These are phyloP conservation scores for Choristoneura rosaceana DNA, from an alignment of 2,888 invertebrate genomes.

Conservation along the genomic window DNA sequence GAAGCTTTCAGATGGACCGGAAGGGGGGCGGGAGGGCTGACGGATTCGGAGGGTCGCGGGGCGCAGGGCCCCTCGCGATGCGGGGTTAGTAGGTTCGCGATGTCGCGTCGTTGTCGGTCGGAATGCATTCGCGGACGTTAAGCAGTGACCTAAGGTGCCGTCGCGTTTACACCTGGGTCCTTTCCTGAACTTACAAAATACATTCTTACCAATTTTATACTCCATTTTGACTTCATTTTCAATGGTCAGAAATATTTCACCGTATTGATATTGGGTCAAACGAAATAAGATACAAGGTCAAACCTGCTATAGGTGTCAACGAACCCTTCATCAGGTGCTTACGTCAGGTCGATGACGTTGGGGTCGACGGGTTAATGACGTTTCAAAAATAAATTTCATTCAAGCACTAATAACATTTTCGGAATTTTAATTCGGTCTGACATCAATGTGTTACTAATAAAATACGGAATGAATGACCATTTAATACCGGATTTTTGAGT, in stretches of 20 bases:
- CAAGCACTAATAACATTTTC: conserved; percentile 45
- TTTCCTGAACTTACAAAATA: conserved; percentile 63
- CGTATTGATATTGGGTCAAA: conserved; percentile 72
- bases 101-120: conserved; percentile 83
- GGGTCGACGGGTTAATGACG: conserved; percentile 59
- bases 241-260: conserved; percentile 45
- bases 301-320: conserved; percentile 76
- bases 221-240: conserved; percentile 50
- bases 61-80: conserved; percentile 81
- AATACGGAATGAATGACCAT: conserved; percentile 13
- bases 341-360: conserved; percentile 82
- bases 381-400: conserved; percentile 42
- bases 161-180: conserved; percentile 78
- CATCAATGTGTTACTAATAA: conserved; percentile 46
- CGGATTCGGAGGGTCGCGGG: conserved; percentile 81
- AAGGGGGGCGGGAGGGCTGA: conserved; percentile 74
- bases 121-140: conserved; percentile 85
- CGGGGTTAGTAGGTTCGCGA: conserved; percentile 85
- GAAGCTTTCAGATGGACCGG: conserved; percentile 82
- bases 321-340: conserved; percentile 78
- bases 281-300: conserved; percentile 79
- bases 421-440: conserved; percentile 47
- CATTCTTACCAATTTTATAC: conserved; percentile 47
- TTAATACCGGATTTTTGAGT: conserved; percentile 54
- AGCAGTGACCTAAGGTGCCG: conserved; percentile 83